phyloP scores from a whole-genome alignment of 2,797 vertebrate genomes.

The Okamejei kenojei region DNA sequence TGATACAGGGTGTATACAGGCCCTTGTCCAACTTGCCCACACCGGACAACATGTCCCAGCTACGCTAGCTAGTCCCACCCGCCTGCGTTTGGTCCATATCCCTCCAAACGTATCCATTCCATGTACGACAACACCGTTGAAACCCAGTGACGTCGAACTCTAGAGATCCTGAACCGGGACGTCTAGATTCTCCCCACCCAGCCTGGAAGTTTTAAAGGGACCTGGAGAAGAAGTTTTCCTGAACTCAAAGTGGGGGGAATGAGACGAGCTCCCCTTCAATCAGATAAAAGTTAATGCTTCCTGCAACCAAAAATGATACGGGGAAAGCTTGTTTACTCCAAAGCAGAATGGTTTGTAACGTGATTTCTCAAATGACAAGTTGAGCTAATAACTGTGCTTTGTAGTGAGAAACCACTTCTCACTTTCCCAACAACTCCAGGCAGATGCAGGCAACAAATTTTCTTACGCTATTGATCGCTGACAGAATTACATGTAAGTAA shows the following conservation, averaged over 20 bases:
- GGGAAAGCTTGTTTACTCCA: not conserved
- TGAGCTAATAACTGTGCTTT: conserved; percentile 31
- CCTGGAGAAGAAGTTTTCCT: not conserved
- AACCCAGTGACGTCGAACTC: not conserved
- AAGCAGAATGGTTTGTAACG: not conserved
- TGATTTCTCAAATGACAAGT: conserved; percentile 23
- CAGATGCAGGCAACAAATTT: conserved; percentile 35
- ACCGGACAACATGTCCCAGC: too few relatives aligned
- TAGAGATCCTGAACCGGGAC: not conserved
- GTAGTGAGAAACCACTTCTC: conserved; percentile 24
- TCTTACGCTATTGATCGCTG: conserved; percentile 31
- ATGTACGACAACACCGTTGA: not conserved
- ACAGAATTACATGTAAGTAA: conserved; percentile 38
- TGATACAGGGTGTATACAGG: too few relatives aligned
- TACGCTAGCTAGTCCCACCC: too few relatives aligned
- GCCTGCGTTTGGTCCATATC: too few relatives aligned
- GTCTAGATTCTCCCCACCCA: not conserved
- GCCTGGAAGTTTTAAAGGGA: too few relatives aligned
- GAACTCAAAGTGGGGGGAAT: not conserved
- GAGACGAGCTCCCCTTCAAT: not conserved
- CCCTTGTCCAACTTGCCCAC: too few relatives aligned
- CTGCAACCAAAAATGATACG: not conserved
- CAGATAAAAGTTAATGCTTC: not conserved
- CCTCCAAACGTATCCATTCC: too few relatives aligned
- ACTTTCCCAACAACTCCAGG: conserved; percentile 28